Base-by-base conservation (phyloP, 2,113 vertebrate species). In the Micromys minutus region DNA sequence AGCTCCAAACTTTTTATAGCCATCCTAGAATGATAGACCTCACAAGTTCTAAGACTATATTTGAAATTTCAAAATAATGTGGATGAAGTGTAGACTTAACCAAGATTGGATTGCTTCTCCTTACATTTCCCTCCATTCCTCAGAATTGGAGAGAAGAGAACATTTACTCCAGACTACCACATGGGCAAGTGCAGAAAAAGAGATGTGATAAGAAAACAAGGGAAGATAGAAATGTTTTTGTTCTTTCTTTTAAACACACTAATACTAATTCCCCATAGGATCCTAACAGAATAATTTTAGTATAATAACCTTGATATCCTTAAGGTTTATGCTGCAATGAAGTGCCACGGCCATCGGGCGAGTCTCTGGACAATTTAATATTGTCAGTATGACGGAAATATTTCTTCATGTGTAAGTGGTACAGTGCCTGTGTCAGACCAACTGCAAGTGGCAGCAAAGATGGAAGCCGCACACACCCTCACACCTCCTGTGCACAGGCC, bases 371-470 rank as follows among this genome's bases (percentile, higher is more conserved):
- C 21, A 36, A 69, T 72, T 63, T 81, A 21, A 24, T 50, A 31
- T 31, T 17, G 13, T 50, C 45, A 50, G 75, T 77, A 77, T 61
- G 26, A 36, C n/a, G 63, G 34, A 71, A 39, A 13, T 47, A 3
- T n/a, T 22, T 76, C 29, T 24, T 67, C 12, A 22, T 39, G 7
- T 45, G 1, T 36, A 50, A 91, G 7, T 2, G 1, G 15, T 2
- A 39, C 4, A 36, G 2, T 8, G 0, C 7, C 9, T 4, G 2
- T 4, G 12, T 7, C n/a, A 9, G 1, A 22, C n/a, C 11, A 13
- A 2, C 2, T 21, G 8, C 21, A 39, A 42, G 39, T 16, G 0
- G 1, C 6, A 74, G 22, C 26, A 15, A 19, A 10, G 2, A 7
- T 29, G 13, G 26, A 11, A 31, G 10, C n/a, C 4, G 5, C 0